Evolutionary conservation across 2,888 invertebrate genomes (phyloP).

Genomic region (Harmothoe impar): DNA sequence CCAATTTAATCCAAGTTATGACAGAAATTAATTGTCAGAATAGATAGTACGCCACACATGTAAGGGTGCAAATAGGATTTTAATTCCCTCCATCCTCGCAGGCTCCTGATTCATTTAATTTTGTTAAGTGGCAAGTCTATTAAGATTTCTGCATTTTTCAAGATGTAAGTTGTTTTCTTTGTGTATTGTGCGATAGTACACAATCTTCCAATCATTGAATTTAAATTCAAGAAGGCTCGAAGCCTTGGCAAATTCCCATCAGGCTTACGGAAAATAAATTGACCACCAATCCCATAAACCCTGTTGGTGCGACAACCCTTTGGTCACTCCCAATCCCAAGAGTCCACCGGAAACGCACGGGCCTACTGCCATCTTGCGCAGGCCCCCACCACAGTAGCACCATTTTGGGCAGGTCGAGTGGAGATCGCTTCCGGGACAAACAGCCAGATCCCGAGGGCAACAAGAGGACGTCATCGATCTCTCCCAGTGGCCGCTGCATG

Average conservation of each 20-base stretch:
- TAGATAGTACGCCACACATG: too few relatives aligned
- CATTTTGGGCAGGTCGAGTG: background rate
- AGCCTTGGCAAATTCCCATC: background rate
- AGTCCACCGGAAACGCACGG: background rate
- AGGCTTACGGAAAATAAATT: background rate
- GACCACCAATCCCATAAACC: background rate
- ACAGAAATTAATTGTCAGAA: too few relatives aligned
- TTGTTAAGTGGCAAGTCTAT: too few relatives aligned
- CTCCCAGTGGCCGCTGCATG: background rate
- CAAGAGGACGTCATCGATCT: background rate
- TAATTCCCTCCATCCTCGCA: too few relatives aligned
- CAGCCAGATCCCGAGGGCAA: background rate
- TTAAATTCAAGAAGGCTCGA: too few relatives aligned
- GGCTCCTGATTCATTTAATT: too few relatives aligned
- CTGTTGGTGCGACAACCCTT: background rate
- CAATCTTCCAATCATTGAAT: too few relatives aligned
- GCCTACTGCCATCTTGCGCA: background rate
- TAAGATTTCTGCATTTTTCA: too few relatives aligned
- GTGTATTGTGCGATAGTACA: too few relatives aligned
- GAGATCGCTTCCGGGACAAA: slow-evolving; percentile 26
- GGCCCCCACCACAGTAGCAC: background rate
- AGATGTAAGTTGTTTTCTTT: too few relatives aligned
- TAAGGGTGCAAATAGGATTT: too few relatives aligned
- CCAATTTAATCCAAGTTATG: too few relatives aligned
- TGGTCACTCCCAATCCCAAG: background rate